Percentiles rank a stretch among this genome's conserved stretches.
These are phyloP conservation scores for Belgica antarctica DNA, from an alignment of 2,888 invertebrate species.

Conservation along the genomic window DNA sequence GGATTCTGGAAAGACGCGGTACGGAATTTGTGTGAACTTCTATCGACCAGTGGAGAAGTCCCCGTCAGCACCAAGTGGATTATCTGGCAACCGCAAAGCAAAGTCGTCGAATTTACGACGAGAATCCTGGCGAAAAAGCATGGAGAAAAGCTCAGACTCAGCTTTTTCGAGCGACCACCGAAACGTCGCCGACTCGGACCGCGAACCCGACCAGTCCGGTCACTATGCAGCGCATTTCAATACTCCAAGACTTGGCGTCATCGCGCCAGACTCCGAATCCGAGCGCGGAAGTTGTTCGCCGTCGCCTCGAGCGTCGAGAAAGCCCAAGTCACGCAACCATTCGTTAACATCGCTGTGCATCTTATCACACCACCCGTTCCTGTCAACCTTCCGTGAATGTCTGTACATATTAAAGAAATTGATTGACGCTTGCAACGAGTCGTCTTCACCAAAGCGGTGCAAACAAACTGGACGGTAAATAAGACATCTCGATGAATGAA, in stretches of 20 bases:
- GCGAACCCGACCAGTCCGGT: slow-evolving; percentile 63
- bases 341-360: slow-evolving; percentile 96
- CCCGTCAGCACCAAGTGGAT: slow-evolving; percentile 48
- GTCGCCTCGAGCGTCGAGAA: slow-evolving; percentile 76
- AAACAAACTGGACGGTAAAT: slow-evolving; percentile 76
- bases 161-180: slow-evolving; percentile 95
- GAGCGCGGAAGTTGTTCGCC: slow-evolving; percentile 79
- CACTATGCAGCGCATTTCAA: slow-evolving; percentile 62
- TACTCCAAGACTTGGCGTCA: slow-evolving; percentile 62
- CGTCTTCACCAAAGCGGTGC: slow-evolving; percentile 82
- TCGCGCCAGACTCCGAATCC: slow-evolving; percentile 77
- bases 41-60: slow-evolving; percentile 85
- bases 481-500: background rate
- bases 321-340: slow-evolving; percentile 83
- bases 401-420: slow-evolving; percentile 91
- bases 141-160: slow-evolving; percentile 89
- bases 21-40: slow-evolving; percentile 98
- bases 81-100: slow-evolving; percentile 51
- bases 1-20: slow-evolving; percentile 92
- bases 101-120: slow-evolving; percentile 66
- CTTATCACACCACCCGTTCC: slow-evolving; percentile 98
- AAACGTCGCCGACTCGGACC: slow-evolving; percentile 86
- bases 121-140: slow-evolving; percentile 87
- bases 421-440: slow-evolving; percentile 97
- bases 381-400: slow-evolving; percentile 97